Percentiles rank a stretch among this genome's conserved stretches.
phyloP scores from a whole-genome alignment of 2,888 invertebrate species.

The Tromatobia lineatoria region DNA sequence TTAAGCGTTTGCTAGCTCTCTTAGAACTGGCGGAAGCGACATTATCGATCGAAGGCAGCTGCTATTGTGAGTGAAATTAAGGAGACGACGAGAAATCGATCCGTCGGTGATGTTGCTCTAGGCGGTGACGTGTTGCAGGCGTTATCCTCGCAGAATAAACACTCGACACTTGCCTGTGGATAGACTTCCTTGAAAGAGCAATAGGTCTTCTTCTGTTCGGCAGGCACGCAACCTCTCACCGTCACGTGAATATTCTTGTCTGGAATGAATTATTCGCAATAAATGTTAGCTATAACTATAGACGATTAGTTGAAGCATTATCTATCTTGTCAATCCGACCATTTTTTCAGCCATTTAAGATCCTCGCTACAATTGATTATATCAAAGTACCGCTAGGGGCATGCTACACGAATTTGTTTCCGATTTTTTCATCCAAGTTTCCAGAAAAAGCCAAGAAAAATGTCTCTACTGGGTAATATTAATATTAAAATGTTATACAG shows the following conservation, averaged over 20 bases:
- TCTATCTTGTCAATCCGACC: too few relatives aligned
- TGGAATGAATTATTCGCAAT: conserved; percentile 60
- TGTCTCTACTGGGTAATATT: too few relatives aligned
- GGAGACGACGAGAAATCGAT: conserved; percentile 52
- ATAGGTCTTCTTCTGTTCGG: conserved; percentile 72
- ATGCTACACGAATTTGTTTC: too few relatives aligned
- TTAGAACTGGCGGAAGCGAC: not conserved
- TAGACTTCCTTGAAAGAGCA: conserved; percentile 73
- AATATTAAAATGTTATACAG: too few relatives aligned
- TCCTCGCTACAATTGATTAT: too few relatives aligned
- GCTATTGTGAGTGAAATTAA: conserved; percentile 23
- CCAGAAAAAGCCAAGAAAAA: too few relatives aligned
- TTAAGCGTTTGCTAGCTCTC: not conserved
- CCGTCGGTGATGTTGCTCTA: conserved; percentile 21
- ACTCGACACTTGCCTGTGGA: conserved; percentile 75
- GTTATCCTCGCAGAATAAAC: conserved; percentile 76
- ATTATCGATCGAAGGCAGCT: conserved; percentile 22
- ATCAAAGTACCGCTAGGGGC: too few relatives aligned
- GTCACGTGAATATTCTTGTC: conserved; percentile 77
- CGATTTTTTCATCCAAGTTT: too few relatives aligned
- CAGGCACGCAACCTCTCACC: conserved; percentile 77
- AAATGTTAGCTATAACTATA: conserved; percentile 35
- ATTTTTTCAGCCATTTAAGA: too few relatives aligned
- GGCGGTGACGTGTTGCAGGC: conserved; percentile 74
- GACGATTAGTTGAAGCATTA: not conserved